These are phyloP conservation scores for Atopsyche davidsoni DNA, from an alignment of 1,140 invertebrate genomes.

Conservation along the genomic window DNA sequence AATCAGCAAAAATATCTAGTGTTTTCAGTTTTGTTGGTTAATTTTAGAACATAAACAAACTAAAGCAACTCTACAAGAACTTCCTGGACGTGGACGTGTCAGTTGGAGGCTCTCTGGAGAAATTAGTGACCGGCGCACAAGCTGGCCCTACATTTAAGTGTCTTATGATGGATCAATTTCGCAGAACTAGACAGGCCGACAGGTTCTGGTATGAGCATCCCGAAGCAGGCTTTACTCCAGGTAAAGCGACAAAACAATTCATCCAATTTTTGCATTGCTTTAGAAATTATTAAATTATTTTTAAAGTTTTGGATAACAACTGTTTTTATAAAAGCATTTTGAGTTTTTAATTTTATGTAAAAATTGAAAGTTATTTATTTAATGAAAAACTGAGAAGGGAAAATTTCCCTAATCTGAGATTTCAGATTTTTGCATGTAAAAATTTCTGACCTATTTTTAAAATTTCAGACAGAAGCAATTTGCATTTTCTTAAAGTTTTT, in stretches of 20 bases:
- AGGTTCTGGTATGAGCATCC: slow-evolving; percentile 46
- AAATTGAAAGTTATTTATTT: too few species aligned
- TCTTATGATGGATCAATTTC: slow-evolving; percentile 50
- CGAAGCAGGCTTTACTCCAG: slow-evolving; percentile 39
- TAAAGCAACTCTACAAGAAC: slow-evolving; percentile 31
- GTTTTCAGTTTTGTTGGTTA: neutral
- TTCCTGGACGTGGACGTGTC: slow-evolving; percentile 56
- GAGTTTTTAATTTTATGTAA: too few species aligned
- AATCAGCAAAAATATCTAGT: neutral
- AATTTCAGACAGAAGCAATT: too few species aligned
- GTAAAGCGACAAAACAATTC: slow-evolving; percentile 32
- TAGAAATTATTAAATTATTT: too few species aligned
- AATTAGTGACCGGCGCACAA: slow-evolving; percentile 42
- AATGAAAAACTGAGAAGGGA: too few species aligned
- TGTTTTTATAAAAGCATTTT: too few species aligned
- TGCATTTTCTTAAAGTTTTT: too few species aligned
- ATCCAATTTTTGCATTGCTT: too few species aligned
- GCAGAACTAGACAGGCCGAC: slow-evolving; percentile 39
- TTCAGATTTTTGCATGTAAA: too few species aligned
- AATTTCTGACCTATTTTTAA: too few species aligned
- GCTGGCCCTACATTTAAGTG: slow-evolving; percentile 58
- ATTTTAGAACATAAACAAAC: slow-evolving; percentile 11
- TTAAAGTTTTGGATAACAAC: too few species aligned
- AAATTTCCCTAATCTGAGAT: too few species aligned
- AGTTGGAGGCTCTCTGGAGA: slow-evolving; percentile 48